These are phyloP conservation scores for Bostrychus sinensis DNA, from an alignment of 2,113 vertebrate species.

Conservation along the genomic window DNA sequence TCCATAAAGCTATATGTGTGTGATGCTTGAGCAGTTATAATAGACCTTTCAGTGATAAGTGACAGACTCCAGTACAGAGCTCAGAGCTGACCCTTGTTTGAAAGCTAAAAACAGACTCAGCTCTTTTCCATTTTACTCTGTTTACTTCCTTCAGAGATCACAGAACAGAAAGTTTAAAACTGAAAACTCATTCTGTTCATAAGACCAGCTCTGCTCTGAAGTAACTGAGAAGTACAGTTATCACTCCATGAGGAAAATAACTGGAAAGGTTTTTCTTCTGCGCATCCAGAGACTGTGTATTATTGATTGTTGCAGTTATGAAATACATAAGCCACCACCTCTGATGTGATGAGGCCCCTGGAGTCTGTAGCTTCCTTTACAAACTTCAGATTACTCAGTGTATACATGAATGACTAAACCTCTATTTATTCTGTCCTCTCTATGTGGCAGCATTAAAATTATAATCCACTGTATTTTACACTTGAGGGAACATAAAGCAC, in stretches of 20 bases:
- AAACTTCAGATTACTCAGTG: no score
- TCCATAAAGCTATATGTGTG: constrained; percentile 24
- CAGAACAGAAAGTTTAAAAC: constrained; percentile 19
- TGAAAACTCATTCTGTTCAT: constrained; percentile 34
- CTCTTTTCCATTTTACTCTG: constrained; percentile 52
- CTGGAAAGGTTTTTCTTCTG: neutral
- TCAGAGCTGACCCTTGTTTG: constrained; percentile 54
- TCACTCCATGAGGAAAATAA: neutral
- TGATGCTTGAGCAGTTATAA: constrained; percentile 43
- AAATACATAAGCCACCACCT: no score
- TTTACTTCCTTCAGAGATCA: constrained; percentile 51
- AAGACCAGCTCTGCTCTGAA: constrained; percentile 10
- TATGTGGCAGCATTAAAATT: no score
- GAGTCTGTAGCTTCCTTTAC: no score
- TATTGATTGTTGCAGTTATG: neutral
- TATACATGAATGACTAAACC: no score
- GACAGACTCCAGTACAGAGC: constrained; percentile 25
- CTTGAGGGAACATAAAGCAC: no score
- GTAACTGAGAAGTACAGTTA: constrained; percentile 19
- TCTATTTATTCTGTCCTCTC: no score
- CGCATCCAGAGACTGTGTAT: neutral
- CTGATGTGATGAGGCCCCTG: no score
- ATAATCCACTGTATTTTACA: no score
- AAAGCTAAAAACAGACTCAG: constrained; percentile 55
- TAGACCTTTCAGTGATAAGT: constrained; percentile 31